Evolutionary conservation across 2,888 invertebrate species (phyloP).

Genomic region (Hetaerina titia): DNA sequence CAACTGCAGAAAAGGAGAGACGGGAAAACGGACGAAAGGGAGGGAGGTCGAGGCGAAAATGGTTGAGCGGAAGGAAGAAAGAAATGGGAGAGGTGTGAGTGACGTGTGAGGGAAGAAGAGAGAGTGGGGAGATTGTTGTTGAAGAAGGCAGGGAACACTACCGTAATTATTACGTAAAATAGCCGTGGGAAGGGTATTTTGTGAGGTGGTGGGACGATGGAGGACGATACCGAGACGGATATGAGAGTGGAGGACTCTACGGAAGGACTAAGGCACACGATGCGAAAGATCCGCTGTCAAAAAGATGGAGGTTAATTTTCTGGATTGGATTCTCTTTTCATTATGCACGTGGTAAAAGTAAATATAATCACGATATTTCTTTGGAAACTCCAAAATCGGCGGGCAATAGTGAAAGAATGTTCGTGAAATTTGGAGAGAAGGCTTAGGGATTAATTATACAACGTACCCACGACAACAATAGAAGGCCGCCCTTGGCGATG

Average conservation of each 20-base stretch:
- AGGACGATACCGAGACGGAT: not conserved
- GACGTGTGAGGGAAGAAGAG: slow-evolving; percentile 13
- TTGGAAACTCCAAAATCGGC: slow-evolving; percentile 16
- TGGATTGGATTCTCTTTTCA: slow-evolving; percentile 35
- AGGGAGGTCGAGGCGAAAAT: not conserved
- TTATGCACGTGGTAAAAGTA: not conserved
- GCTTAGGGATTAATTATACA: slow-evolving; percentile 47
- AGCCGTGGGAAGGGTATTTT: slow-evolving; percentile 40
- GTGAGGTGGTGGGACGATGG: not conserved
- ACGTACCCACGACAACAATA: slow-evolving; percentile 1
- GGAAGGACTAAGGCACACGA: not conserved
- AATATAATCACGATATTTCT: not conserved
- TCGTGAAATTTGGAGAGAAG: not conserved
- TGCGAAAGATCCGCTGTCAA: not conserved
- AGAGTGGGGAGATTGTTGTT: slow-evolving; percentile 43
- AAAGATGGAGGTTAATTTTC: not conserved
- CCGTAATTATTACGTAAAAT: slow-evolving; percentile 59
- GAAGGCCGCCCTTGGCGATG: slow-evolving; percentile 41
- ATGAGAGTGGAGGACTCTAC: not conserved
- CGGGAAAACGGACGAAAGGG: not conserved
- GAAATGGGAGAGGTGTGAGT: not conserved
- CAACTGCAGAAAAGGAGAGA: not conserved
- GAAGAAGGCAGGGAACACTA: slow-evolving; percentile 14
- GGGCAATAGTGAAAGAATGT: not conserved
- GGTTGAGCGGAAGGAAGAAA: not conserved